Evolutionary conservation across 2,888 invertebrate genomes (phyloP).

Genomic region (Euzetes globulus): DNA sequence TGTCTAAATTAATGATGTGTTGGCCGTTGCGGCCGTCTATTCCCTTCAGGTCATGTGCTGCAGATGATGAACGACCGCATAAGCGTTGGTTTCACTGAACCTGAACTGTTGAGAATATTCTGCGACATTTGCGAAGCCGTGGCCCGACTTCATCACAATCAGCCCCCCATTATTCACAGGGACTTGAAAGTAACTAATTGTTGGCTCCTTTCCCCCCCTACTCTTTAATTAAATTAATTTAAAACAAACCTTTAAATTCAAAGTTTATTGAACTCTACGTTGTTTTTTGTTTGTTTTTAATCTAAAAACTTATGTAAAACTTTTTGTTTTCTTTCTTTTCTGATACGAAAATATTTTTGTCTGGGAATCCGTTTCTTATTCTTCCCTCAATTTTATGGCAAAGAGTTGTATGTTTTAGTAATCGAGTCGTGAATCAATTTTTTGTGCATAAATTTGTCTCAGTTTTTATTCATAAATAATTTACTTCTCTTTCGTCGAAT

Average conservation of each 20-base stretch:
- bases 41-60: constrained; percentile 59
- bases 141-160: constrained; percentile 79
- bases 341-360: too few species aligned
- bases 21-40: background rate
- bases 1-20: background rate
- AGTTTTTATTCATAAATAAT: too few species aligned
- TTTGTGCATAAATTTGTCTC: too few species aligned
- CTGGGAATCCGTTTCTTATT: too few species aligned
- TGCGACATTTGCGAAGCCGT: constrained; percentile 87
- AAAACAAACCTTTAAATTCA: background rate
- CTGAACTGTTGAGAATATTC: constrained; percentile 74
- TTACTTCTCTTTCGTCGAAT: too few species aligned
- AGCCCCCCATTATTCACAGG: constrained; percentile 84
- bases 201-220: constrained; percentile 40
- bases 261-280: too few species aligned
- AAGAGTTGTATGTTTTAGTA: too few species aligned
- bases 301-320: too few species aligned
- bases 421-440: too few species aligned
- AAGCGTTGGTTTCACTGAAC: constrained; percentile 63
- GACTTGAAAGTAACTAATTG: constrained; percentile 64
- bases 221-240: background rate
- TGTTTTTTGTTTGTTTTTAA: too few species aligned
- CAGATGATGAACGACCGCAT: constrained; percentile 74
- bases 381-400: too few species aligned
- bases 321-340: too few species aligned